Conservation (phyloP, 1,140 invertebrate species). For the Ceratina calcarata region DNA sequence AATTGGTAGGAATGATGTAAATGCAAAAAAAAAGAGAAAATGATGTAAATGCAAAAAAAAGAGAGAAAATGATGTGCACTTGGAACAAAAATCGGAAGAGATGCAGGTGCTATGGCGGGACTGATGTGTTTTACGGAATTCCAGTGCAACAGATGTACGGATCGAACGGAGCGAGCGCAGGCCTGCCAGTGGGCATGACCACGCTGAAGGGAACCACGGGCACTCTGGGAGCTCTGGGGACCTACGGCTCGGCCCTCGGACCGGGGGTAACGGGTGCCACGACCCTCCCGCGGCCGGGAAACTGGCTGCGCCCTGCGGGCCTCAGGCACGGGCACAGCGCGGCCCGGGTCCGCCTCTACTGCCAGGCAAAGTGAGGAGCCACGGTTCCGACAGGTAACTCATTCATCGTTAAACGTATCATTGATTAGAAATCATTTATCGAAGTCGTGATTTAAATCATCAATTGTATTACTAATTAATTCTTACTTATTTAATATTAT, state of each 20-base stretch:
- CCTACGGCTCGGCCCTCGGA: slow-evolving; percentile 67
- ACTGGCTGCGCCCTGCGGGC: slow-evolving; percentile 96
- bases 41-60: no score
- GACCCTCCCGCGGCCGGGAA: slow-evolving; percentile 88
- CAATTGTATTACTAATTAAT: no score
- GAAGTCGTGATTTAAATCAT: no score
- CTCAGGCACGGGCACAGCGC: slow-evolving; percentile 88
- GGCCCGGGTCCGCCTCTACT: slow-evolving; percentile 87
- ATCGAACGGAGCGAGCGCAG: slow-evolving; percentile 88
- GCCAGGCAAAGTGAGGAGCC: slow-evolving; percentile 86
- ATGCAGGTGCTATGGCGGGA: slow-evolving; percentile 72
- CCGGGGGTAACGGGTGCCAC: slow-evolving; percentile 80
- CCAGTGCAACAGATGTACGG: slow-evolving; percentile 90
- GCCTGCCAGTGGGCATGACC: slow-evolving; percentile 83
- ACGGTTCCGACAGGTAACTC: slow-evolving; percentile 82
- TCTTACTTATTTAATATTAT: no score
- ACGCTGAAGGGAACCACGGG: slow-evolving; percentile 79
- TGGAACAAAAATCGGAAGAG: slow-evolving; percentile 46
- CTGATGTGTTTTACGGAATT: slow-evolving; percentile 78
- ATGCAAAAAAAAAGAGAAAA: no score
- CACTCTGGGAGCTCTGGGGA: slow-evolving; percentile 75
- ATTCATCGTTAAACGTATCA: no score
- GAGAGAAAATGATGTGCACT: no score
- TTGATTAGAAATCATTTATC: not conserved
- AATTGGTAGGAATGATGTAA: no score